These are phyloP conservation scores for Porites evermanni DNA, from an alignment of 92 coral and sea anemone species.

Conservation along the genomic window DNA sequence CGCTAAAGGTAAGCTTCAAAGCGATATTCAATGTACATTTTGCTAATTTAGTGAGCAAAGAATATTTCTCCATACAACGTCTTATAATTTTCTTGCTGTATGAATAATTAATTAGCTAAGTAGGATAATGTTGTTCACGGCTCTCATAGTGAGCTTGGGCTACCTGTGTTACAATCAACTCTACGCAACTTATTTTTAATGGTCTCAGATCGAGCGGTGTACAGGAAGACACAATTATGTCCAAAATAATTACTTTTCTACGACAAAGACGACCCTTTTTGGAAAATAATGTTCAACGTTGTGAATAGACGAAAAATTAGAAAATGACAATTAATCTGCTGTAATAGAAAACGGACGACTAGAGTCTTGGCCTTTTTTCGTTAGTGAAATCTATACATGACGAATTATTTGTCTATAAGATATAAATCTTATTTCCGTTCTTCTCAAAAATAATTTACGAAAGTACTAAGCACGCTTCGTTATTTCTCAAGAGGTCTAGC, in stretches of 20 bases:
- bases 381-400: background rate
- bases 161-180: background rate
- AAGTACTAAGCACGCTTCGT: background rate
- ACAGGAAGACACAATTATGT: constrained; percentile 14
- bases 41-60: no score
- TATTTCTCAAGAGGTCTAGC: background rate
- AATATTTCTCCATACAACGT: no score
- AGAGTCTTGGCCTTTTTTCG: background rate
- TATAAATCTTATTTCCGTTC: constrained; percentile 37
- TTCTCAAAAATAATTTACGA: constrained; percentile 1
- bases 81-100: no score
- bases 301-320: background rate
- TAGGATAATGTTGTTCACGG: no score
- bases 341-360: background rate
- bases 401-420: background rate
- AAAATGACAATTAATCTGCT: background rate
- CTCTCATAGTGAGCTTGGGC: no score
- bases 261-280: background rate
- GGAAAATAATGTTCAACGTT: background rate
- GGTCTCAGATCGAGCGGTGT: constrained; percentile 1
- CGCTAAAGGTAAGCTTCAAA: no score
- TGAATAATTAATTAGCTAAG: no score
- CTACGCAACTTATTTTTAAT: constrained; percentile 20
- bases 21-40: no score
- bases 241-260: constrained; percentile 18